Evolutionary conservation across 2,113 vertebrate genomes (phyloP).

Genomic region (Elaphurus davidianus): DNA sequence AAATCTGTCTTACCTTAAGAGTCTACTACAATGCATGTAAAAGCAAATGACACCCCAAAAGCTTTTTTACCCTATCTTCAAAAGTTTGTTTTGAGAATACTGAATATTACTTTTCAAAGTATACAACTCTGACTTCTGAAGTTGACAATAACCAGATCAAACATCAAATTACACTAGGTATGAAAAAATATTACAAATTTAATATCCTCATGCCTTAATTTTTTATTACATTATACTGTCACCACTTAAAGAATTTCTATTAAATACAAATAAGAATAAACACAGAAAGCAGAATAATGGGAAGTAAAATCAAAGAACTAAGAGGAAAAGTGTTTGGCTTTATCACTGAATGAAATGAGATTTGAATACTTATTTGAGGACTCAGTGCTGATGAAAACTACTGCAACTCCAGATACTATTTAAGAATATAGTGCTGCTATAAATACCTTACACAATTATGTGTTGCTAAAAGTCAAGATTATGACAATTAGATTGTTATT

Average conservation of each 20-base stretch:
- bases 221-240: neutral
- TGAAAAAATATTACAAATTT: slow-evolving; percentile 20
- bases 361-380: neutral
- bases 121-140: neutral
- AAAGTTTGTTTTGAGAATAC: neutral
- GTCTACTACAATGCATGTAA: neutral
- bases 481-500: neutral
- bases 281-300: neutral
- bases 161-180: neutral
- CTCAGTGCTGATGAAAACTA: slow-evolving; percentile 1
- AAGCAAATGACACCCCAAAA: neutral
- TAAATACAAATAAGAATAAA: slow-evolving; percentile 29
- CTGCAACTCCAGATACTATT: neutral
- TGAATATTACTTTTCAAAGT: neutral
- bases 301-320: neutral
- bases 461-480: neutral
- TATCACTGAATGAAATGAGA: slow-evolving; percentile 9
- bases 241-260: slow-evolving; percentile 30
- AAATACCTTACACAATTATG: neutral
- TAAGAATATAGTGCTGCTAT: neutral
- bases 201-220: neutral
- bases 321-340: neutral
- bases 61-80: neutral
- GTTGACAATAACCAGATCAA: neutral
- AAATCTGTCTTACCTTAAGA: neutral